Evolutionary conservation across 1,140 invertebrate genomes (phyloP).

Genomic region (Palaemon carinicauda): DNA sequence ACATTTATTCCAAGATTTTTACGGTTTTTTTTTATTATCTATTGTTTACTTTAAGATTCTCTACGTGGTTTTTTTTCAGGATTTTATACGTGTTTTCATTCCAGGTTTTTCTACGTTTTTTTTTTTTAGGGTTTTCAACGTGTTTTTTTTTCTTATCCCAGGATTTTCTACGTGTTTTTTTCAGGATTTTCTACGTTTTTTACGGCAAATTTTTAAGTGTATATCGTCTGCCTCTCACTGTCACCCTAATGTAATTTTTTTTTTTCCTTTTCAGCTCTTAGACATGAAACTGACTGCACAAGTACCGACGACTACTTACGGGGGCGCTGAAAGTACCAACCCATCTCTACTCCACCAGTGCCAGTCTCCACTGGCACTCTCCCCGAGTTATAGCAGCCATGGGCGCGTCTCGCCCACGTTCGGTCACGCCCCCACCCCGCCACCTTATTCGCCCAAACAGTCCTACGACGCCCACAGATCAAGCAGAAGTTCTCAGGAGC

Average conservation of each 20-base stretch:
- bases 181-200: no score
- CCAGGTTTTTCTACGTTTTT: no score
- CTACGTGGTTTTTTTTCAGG: no score
- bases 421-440: constrained; percentile 18
- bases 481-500: constrained; percentile 41
- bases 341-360: constrained; percentile 41
- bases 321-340: constrained; percentile 5
- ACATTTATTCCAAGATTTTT: no score
- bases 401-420: not conserved
- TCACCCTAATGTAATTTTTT: no score
- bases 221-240: not conserved
- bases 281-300: constrained; percentile 45
- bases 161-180: no score
- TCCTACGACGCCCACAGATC: constrained; percentile 18
- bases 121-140: no score
- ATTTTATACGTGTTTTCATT: no score
- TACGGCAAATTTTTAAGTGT: no score
- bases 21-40: no score
- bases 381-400: not conserved
- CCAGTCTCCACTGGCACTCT: constrained; percentile 12
- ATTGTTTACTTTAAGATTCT: no score
- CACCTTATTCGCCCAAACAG: constrained; percentile 27
- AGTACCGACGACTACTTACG: constrained; percentile 29
- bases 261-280: constrained; percentile 25
- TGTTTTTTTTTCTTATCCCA: no score